These are phyloP conservation scores for Enteromius treurensis DNA, from an alignment of 2,797 vertebrate species.

Conservation along the genomic window DNA sequence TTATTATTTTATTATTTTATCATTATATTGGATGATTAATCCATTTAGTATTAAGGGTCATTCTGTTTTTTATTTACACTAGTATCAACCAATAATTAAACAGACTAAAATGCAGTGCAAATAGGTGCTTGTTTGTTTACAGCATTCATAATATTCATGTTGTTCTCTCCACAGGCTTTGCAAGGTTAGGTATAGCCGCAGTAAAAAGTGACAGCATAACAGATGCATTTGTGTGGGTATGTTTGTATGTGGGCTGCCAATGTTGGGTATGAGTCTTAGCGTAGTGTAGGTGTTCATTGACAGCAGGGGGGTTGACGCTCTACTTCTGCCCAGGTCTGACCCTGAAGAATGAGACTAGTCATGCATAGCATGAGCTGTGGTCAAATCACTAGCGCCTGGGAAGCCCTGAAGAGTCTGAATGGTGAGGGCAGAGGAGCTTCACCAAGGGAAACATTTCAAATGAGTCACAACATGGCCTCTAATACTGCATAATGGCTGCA, in stretches of 20 bases:
- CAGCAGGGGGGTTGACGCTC: slow-evolving; percentile 2
- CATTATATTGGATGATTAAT: background rate
- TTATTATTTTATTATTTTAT: background rate
- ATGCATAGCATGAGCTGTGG: slow-evolving; percentile 38
- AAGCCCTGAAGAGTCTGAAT: slow-evolving; percentile 12
- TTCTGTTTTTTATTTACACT: background rate
- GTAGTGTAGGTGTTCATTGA: slow-evolving; percentile 24
- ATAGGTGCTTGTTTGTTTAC: background rate
- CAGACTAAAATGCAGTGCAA: background rate
- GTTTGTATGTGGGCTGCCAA: slow-evolving; percentile 4
- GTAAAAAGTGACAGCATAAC: slow-evolving; percentile 6
- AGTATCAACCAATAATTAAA: background rate
- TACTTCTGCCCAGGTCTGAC: slow-evolving; percentile 12
- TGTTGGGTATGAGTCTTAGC: background rate
- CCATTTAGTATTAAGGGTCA: background rate
- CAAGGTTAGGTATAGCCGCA: background rate
- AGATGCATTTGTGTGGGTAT: slow-evolving; percentile 16
- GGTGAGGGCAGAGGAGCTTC: slow-evolving; percentile 12
- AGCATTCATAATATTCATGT: background rate
- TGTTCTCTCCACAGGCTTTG: background rate
- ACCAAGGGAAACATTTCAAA: slow-evolving; percentile 27
- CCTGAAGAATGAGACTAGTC: slow-evolving; percentile 39
- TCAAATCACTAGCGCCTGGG: slow-evolving; percentile 32
- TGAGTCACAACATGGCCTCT: slow-evolving; percentile 38
- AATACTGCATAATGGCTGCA: slow-evolving; percentile 7